Base-by-base conservation (phyloP, 2,113 vertebrate species). In the Callipepla californica region DNA sequence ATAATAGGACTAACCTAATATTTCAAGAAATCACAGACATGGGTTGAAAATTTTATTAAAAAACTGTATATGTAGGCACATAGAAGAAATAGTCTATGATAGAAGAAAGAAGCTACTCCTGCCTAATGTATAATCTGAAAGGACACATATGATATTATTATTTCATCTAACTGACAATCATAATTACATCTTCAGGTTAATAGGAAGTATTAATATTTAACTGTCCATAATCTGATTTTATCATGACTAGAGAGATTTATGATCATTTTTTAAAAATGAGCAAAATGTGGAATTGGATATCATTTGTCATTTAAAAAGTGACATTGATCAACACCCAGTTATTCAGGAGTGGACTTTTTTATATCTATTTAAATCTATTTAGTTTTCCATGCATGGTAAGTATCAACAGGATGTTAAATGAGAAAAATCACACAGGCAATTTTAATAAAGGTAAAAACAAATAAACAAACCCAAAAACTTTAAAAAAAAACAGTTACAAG, bases 141-240 rank as follows among this genome's bases (percentile, higher is more conserved):
- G 19, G n/a, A 57, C 32, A 63, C 32, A 78, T 51, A 87, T 9
- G 73, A 83, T 67, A 94, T 92, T 93, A 85, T 92, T 80, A 59
- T 88, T 88, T 32, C 28, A 68, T 58, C 34, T 80, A 85, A 70
- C 80, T 86, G 62, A 68, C 93, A 88, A 55, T 70, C 28, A 84
- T 74, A 90, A 83, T 44, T 91, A 7, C 8, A 50, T 85, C 91
- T 92, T 92, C 78, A 88, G 73, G 93, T 93, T 88, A 90, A 90
- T 90, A 8, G 18, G 6, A 80, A 48, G 1, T 65, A 74, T 88
- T 86, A 93, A 80, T 90, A 88, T 90, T 93, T 92, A 90, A 15
- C 11, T 55, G 20, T 63, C 74, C 6, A 47, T 77, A 55, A 25
- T 80, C 28, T 7, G 13, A 68, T 74, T 3, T 80, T 80, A 70